Evolutionary conservation across 2,888 invertebrate species (phyloP), one percentile per base, ranked within the genome.

Genomic region (Allygus modestus): DNA sequence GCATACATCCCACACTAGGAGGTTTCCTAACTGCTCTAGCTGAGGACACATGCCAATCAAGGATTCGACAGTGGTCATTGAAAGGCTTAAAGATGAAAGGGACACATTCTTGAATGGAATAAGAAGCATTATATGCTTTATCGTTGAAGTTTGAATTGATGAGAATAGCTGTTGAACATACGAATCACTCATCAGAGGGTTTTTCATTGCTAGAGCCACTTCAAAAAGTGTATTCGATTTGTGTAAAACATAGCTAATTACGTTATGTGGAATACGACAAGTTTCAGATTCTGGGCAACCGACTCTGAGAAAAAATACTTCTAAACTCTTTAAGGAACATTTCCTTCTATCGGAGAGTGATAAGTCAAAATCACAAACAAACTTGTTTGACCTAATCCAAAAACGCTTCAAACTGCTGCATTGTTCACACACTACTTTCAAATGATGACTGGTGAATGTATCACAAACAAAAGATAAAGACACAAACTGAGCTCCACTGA

Each of bases 1-100:
- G 37, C 73, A 51, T n/a, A 83, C 83, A 37, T 83, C 73, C 83
- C 83, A 83, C 7, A 83, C 83, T 0, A 83, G 54, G 9, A 83
- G 54, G 20, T 83, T 83, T 54, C 83, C 73, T 20, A 83, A 23
- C 51, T 73, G 65, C 15, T 73, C 73, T 54, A 83, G 51, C 12
- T 83, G 31, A n/a, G 83, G 83, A 20, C 83, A 83, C 31, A 77
- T 23, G 2, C 51, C 15, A 11, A 77, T 77, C 31, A 77, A 31
- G 1, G 51, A 12, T n/a, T 83, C 83, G 20, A 83, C 83, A 31
- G 65, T 83, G 12, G 71, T 12, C 83, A 83, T 83, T 51, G 83
- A 37, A 28, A 83, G 23, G 46, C 51, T 83, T 31, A 83, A 33
- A 33, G 83, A 83, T 20, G 83, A 83, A 17, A 51, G 28, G 11